Base-by-base conservation (phyloP, 2,888 invertebrate species). In the Agrochola lota region DNA sequence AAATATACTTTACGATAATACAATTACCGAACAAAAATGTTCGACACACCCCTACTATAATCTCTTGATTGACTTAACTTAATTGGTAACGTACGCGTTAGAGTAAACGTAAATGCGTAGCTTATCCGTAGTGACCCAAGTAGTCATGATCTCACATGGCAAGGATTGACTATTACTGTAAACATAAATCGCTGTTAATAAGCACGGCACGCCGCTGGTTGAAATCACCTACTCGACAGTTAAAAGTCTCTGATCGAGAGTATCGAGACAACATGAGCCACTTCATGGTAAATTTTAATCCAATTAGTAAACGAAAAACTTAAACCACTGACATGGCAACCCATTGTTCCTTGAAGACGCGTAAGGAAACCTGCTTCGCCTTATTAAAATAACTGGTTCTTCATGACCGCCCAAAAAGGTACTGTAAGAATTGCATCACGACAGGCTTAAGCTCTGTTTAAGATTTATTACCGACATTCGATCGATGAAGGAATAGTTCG, bases 101-200 rank as follows among this genome's bases (percentile, higher is more conserved):
- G 59, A 67, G 82, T 85, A 81, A 81, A 81, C 82, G 82, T 85
- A 81, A 77, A 77, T n/a, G 66, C 26, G 43, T 79, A 35, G 5
- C 40, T 30, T 67, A 60, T 78, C 52, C 57, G 75, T 80, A 69
- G 85, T 82, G 71, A 80, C 69, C 57, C 43, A 43, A 49, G 30
- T 26, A 68, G 63, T 68, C 57, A 60, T 71, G 66, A 80, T 81
- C 72, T 84, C 84, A 84, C 15, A 84, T 57, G 62, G 55, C 55
- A 55, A 55, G 71, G 64, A 66, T 66, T 60, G 43, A 26, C 70
- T 43, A 62, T 81, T 60, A 78, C 30, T 74, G 20, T 49, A 46
- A 64, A 46, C 35, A 57, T 49, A 84, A 55, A 79, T 70, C 26
- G 35, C 35, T 30, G 46, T 60, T 83, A 30, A 84, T 62, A 67